phyloP scores from a whole-genome alignment of 2,797 vertebrate species.

The Danio kyathit region DNA sequence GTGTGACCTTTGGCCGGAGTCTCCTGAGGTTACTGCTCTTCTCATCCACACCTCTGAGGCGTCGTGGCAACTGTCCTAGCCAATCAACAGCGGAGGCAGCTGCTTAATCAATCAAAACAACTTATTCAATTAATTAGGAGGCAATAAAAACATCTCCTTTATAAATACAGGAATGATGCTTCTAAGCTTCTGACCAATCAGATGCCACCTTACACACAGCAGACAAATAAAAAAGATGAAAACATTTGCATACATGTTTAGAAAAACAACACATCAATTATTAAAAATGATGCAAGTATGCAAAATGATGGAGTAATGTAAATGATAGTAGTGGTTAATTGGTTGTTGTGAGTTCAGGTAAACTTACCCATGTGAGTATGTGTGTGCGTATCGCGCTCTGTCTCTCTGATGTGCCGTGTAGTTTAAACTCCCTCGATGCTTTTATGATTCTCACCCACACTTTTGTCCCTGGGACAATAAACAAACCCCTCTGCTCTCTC shows the following conservation, averaged over 20 bases:
- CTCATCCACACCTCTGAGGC: constrained; percentile 23
- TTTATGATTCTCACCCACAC: constrained; percentile 84
- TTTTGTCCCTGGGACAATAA: constrained; percentile 87
- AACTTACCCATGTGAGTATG: constrained; percentile 83
- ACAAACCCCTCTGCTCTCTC: constrained; percentile 75
- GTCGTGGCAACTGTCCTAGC: constrained; percentile 3
- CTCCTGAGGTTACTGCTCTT: constrained; percentile 26
- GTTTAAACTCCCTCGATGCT: constrained; percentile 81
- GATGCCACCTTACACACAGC: neutral
- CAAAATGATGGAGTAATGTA: neutral
- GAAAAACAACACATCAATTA: neutral
- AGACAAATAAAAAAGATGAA: neutral
- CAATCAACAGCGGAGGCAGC: constrained; percentile 32
- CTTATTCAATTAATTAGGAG: constrained; percentile 4
- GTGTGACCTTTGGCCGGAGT: constrained; percentile 31
- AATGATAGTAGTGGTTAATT: constrained; percentile 15
- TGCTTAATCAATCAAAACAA: constrained; percentile 36
- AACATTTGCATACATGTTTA: neutral
- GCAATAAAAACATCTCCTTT: neutral
- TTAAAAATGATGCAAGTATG: neutral
- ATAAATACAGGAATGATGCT: neutral
- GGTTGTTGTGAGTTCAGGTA: constrained; percentile 30
- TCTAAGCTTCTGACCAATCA: neutral
- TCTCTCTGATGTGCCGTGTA: constrained; percentile 81
- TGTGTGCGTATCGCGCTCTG: constrained; percentile 32